Conservation (phyloP, 2,113 vertebrate species). For the Paracanthobrama guichenoti region DNA sequence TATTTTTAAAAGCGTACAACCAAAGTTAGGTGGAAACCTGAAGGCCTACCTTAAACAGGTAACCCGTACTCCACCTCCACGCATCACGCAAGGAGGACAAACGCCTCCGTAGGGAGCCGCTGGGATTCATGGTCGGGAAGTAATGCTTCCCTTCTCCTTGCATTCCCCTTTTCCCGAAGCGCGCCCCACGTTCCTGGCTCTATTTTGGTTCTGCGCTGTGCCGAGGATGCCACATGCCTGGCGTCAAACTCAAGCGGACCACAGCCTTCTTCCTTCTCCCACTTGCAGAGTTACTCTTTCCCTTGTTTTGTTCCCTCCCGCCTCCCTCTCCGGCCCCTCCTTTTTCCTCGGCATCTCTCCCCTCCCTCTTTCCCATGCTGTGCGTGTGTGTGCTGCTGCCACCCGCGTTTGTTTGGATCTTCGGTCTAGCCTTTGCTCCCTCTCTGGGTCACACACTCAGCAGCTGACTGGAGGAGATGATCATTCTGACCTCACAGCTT, state of each 20-base stretch:
- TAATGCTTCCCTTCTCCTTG: conserved; percentile 43
- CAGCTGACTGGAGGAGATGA: conserved; percentile 60
- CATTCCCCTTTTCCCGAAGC: conserved; percentile 44
- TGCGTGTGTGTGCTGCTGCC: conserved; percentile 41
- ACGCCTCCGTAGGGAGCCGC: conserved; percentile 72
- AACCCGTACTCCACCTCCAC: conserved; percentile 80
- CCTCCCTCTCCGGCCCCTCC: conserved; percentile 53
- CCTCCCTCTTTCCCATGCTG: conserved; percentile 56
- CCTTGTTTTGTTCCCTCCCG: conserved; percentile 49
- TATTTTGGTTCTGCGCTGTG: conserved; percentile 68
- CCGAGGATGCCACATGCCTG: conserved; percentile 64
- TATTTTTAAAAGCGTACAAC: background rate
- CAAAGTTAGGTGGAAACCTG: background rate
- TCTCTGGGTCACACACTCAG: conserved; percentile 51
- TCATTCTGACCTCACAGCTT: conserved; percentile 23
- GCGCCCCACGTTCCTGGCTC: conserved; percentile 50
- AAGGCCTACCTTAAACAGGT: conserved; percentile 71
- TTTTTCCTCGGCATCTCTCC: conserved; percentile 50
- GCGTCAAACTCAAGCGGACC: conserved; percentile 59
- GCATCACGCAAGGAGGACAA: conserved; percentile 76
- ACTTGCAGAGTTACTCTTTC: conserved; percentile 57
- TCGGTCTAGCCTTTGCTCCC: conserved; percentile 42
- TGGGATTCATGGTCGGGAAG: conserved; percentile 71
- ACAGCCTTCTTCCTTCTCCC: conserved; percentile 50
- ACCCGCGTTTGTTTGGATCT: conserved; percentile 54